phyloP scores from a whole-genome alignment of 1,140 invertebrate genomes.

The Calephelis nemesis region DNA sequence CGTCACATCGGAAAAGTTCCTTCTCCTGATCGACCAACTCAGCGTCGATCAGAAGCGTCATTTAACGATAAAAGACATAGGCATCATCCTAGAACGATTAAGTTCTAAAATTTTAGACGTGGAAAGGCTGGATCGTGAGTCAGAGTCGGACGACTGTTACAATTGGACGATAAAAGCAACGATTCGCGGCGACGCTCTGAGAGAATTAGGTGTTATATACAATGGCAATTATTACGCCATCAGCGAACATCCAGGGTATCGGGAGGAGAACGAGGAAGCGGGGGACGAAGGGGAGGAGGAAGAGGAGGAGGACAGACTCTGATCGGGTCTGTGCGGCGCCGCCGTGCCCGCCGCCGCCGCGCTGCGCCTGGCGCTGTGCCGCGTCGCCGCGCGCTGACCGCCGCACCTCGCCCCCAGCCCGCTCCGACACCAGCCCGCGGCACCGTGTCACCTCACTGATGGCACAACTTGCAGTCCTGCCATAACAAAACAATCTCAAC shows the following conservation, averaged over 20 bases:
- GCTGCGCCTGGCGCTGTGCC: conserved; percentile 65
- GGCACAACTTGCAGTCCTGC: neutral
- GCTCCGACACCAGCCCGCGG: conserved; percentile 29
- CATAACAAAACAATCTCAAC: neutral
- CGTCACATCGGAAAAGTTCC: conserved; percentile 93
- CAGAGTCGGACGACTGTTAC: conserved; percentile 94
- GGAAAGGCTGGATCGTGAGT: conserved; percentile 92
- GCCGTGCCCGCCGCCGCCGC: conserved; percentile 73
- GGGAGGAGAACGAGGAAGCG: conserved; percentile 91
- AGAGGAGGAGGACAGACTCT: conserved; percentile 89
- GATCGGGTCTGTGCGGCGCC: conserved; percentile 79
- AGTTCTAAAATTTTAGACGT: conserved; percentile 96
- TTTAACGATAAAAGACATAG: conserved; percentile 96
- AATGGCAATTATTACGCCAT: conserved; percentile 97
- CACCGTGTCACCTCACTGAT: conserved; percentile 31
- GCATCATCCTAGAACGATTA: conserved; percentile 94
- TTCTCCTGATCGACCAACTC: conserved; percentile 94
- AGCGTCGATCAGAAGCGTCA: conserved; percentile 94
- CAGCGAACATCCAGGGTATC: conserved; percentile 95
- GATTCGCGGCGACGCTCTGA: conserved; percentile 92
- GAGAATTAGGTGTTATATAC: conserved; percentile 95
- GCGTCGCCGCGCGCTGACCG: conserved; percentile 66
- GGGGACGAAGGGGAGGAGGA: conserved; percentile 89
- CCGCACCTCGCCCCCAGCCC: conserved; percentile 35
- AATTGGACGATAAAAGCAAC: conserved; percentile 97